phyloP scores from a whole-genome alignment of 2,888 invertebrate genomes.

The Acronicta aceris region DNA sequence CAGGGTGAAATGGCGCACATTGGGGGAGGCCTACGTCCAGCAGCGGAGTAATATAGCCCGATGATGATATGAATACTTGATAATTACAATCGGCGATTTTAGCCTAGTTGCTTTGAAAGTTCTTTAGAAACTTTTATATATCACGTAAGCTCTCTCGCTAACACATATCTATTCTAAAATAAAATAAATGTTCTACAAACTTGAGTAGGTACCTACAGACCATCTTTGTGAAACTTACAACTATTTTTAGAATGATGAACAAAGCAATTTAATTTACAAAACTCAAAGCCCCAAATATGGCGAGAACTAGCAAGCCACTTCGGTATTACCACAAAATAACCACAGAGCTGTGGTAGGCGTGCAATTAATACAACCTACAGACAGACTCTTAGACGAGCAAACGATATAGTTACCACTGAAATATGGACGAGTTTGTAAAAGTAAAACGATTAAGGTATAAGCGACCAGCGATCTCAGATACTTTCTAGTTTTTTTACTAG shows the following conservation, averaged over 20 bases:
- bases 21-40: no score
- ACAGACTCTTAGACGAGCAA: conserved; percentile 48
- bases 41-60: no score
- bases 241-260: conserved; percentile 27
- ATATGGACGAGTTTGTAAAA: conserved; percentile 43
- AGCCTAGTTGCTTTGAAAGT: no score
- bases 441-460: conserved; percentile 11
- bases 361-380: conserved; percentile 51
- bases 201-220: not conserved
- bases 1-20: no score
- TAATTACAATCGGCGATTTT: no score
- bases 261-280: conserved; percentile 17
- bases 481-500: no score
- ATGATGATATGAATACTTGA: no score
- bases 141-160: no score
- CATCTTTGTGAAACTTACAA: not conserved
- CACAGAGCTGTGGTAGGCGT: conserved; percentile 48
- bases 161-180: no score
- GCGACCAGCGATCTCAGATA: conserved; percentile 18
- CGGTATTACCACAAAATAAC: conserved; percentile 15
- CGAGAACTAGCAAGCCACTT: not conserved
- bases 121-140: no score
- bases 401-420: conserved; percentile 54
- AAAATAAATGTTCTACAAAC: no score
- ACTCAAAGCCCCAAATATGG: conserved; percentile 32